Evolutionary conservation across 1,140 invertebrate genomes (phyloP), one percentile per base, ranked within the genome.

Genomic region (Drosophila erecta): DNA sequence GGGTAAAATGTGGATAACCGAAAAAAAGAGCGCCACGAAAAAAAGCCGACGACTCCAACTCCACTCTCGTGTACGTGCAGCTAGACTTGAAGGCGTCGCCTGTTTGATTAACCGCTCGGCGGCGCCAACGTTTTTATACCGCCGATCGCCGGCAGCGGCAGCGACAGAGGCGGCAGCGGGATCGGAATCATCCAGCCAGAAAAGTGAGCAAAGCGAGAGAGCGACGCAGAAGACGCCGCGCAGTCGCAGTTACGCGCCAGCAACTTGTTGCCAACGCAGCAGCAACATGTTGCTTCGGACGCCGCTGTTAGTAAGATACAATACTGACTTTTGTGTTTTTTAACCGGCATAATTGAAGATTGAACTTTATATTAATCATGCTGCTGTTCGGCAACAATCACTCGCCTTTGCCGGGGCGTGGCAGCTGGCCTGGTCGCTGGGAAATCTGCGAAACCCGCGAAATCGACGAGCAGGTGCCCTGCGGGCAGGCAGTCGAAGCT

Each of bases 21-120:
- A 90, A 80, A 89, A 76, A 73, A 47, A 81, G 83, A 66, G 77
- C 59, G 67, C 70, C 71, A 51, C 49, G 49, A 51, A 91, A 84
- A 87, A 66, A 50, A 73, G 67, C 84, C 90, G 80, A 90, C 81
- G 81, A 83, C 86, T 91, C 87, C 89, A 92, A 86, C 84, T 92
- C 90, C 77, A 91, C 91, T 91, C 90, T 91, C 90, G 81, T 81
- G 78, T 86, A 81, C 86, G 91, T 87, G 81, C 44, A 92, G 91
- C 89, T 92, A 92, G 91, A 92, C 91, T 90, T 92, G 85, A 91
- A 92, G 91, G 90, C 91, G 91, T 92, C 91, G 91, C 90, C 90
- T 92, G 91, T 92, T 91, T 92, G 91, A 71, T 90, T 77, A 59
- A 56, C 69, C 77, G 77, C 80, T 76, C 55, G 50, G 20, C 77